These are phyloP conservation scores for Pararge aegeria DNA, from an alignment of 1,140 invertebrate genomes.

Conservation along the genomic window DNA sequence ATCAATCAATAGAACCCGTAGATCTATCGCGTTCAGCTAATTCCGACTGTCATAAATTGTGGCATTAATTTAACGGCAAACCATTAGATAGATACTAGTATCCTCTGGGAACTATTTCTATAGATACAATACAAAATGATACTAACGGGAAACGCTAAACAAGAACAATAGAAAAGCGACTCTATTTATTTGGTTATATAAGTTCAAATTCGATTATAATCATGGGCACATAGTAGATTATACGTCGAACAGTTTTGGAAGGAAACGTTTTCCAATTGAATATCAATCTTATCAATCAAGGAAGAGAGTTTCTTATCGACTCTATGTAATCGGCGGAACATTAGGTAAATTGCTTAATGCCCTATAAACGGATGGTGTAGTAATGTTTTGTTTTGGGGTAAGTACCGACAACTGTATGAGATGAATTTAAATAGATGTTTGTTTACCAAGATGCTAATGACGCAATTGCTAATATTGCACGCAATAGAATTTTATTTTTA, in stretches of 20 bases:
- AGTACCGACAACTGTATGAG: slow-evolving; percentile 29
- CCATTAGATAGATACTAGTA: slow-evolving; percentile 67
- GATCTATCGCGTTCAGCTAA: slow-evolving; percentile 54
- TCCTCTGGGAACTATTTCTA: slow-evolving; percentile 65
- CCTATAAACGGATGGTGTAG: slow-evolving; percentile 52
- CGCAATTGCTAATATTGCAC: no score
- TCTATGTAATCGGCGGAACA: slow-evolving; percentile 29
- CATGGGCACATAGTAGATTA: slow-evolving; percentile 26
- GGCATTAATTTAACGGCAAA: slow-evolving; percentile 75
- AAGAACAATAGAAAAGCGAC: slow-evolving; percentile 22
- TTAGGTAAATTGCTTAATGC: slow-evolving; percentile 72
- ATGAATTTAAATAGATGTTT: slow-evolving; percentile 33
- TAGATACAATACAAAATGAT: slow-evolving; percentile 38
- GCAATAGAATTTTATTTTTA: no score
- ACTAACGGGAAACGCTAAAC: slow-evolving; percentile 15
- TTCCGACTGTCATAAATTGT: slow-evolving; percentile 73
- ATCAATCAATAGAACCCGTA: slow-evolving; percentile 63
- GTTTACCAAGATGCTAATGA: slow-evolving; percentile 15
- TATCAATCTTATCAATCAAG: slow-evolving; percentile 41
- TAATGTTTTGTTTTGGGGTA: slow-evolving; percentile 56
- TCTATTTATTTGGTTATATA: slow-evolving; percentile 15
- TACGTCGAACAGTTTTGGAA: not conserved
- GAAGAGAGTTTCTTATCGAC: slow-evolving; percentile 33
- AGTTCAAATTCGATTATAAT: slow-evolving; percentile 23
- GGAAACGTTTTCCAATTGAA: slow-evolving; percentile 37